Percentiles rank a stretch among this genome's conserved stretches.
These are phyloP conservation scores for Anoplius nigerrimus DNA, from an alignment of 2,888 invertebrate genomes.

Conservation along the genomic window DNA sequence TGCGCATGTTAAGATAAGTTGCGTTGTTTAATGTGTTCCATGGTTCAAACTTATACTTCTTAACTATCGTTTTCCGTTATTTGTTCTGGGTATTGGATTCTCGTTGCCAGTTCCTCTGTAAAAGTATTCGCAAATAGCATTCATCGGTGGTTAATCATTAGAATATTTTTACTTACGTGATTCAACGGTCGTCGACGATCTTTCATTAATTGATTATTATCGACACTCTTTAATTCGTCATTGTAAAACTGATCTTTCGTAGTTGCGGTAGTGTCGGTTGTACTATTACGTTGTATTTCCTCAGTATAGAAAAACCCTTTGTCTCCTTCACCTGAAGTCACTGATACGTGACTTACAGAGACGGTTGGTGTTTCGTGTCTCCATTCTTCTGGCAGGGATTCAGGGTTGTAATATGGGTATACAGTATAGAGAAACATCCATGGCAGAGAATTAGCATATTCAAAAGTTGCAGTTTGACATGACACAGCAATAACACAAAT, in stretches of 20 bases:
- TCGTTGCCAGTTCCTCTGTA: conserved; percentile 35
- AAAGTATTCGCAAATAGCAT: neutral
- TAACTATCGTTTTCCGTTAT: conserved; percentile 12
- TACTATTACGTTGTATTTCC: conserved; percentile 28
- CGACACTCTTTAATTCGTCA: conserved; percentile 21
- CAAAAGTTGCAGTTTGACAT: conserved; percentile 33
- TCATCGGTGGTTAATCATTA: neutral
- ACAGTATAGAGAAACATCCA: conserved; percentile 51
- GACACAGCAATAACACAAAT: conserved; percentile 28
- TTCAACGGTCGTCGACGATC: too few species aligned
- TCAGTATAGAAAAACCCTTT: conserved; percentile 18
- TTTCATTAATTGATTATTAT: conserved; percentile 18
- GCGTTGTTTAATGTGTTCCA: too few species aligned
- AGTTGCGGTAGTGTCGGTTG: conserved; percentile 11
- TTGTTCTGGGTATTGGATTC: conserved; percentile 15
- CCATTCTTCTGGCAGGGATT: conserved; percentile 44
- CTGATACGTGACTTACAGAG: conserved; percentile 27
- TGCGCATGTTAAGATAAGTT: too few species aligned
- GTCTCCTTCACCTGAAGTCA: conserved; percentile 14
- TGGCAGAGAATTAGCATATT: conserved; percentile 42
- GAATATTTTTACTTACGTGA: neutral
- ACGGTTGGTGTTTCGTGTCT: conserved; percentile 34
- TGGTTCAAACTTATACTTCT: neutral
- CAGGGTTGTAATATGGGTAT: conserved; percentile 52
- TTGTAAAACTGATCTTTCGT: conserved; percentile 26